These are phyloP conservation scores for Brachymystax lenok DNA, from an alignment of 2,797 vertebrate genomes.

Conservation along the genomic window DNA sequence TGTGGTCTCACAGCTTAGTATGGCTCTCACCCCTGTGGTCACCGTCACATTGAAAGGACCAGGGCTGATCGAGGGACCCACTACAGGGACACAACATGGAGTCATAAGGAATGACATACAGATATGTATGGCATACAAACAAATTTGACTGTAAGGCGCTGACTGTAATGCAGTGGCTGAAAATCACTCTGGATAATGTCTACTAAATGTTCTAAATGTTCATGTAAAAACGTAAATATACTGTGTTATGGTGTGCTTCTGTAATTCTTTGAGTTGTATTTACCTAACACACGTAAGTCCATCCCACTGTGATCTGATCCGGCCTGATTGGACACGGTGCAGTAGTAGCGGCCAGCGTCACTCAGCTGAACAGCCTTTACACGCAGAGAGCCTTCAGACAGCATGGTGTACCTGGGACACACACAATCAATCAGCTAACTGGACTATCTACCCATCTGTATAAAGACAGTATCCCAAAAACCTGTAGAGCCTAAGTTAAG, in stretches of 20 bases:
- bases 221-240: not conserved
- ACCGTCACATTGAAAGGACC: conserved; percentile 83
- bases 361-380: conserved; percentile 71
- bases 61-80: conserved; percentile 78
- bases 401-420: conserved; percentile 74
- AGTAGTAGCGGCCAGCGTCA: conserved; percentile 86
- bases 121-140: not conserved
- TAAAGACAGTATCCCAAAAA: not conserved
- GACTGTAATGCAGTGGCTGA: too few species aligned
- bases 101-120: not conserved
- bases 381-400: conserved; percentile 81
- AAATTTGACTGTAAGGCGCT: not conserved
- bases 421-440: not conserved
- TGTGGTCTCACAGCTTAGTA: conserved; percentile 79
- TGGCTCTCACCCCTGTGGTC: conserved; percentile 71
- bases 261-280: conserved; percentile 19
- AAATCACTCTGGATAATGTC: not conserved
- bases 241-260: not conserved
- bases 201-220: not conserved
- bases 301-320: conserved; percentile 82
- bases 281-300: conserved; percentile 85
- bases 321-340: conserved; percentile 84
- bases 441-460: not conserved
- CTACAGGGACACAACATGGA: conserved; percentile 58
- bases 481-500: not conserved